phyloP scores from a whole-genome alignment of 2,797 vertebrate species.

The Mormyrus proboscirostris region DNA sequence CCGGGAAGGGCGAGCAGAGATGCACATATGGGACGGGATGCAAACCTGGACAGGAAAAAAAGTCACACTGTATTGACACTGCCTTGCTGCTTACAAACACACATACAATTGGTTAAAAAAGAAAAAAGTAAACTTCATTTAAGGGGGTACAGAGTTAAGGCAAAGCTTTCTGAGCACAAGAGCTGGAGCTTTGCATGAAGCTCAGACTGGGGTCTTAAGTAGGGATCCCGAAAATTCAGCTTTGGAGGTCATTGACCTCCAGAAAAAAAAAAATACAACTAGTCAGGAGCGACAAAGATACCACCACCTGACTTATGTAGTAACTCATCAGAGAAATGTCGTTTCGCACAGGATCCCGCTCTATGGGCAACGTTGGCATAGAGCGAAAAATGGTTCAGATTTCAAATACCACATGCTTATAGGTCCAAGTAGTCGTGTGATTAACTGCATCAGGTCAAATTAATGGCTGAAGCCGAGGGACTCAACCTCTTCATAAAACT shows the following conservation, averaged over 20 bases:
- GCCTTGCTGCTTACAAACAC: neutral
- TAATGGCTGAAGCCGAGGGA: neutral
- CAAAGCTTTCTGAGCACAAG: neutral
- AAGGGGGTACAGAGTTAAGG: neutral
- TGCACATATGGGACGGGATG: neutral
- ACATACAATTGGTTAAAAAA: neutral
- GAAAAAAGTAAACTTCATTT: neutral
- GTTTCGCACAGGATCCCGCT: neutral
- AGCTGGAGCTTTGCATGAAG: neutral
- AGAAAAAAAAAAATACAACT: neutral
- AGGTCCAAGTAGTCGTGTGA: neutral
- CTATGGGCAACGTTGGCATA: neutral
- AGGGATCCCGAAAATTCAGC: neutral
- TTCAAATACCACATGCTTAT: slow-evolving; percentile 11
- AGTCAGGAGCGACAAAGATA: neutral
- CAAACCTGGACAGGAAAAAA: neutral
- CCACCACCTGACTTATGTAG: neutral
- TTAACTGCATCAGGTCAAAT: neutral
- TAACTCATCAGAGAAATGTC: neutral
- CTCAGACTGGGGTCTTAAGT: neutral
- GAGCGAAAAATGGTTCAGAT: neutral
- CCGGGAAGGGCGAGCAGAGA: neutral
- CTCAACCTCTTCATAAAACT: neutral
- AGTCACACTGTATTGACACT: neutral
- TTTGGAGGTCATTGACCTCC: neutral